Evolutionary conservation across 2,888 invertebrate species (phyloP), one percentile per base, ranked within the genome.

Genomic region (Zhuqinia jingwanae): DNA sequence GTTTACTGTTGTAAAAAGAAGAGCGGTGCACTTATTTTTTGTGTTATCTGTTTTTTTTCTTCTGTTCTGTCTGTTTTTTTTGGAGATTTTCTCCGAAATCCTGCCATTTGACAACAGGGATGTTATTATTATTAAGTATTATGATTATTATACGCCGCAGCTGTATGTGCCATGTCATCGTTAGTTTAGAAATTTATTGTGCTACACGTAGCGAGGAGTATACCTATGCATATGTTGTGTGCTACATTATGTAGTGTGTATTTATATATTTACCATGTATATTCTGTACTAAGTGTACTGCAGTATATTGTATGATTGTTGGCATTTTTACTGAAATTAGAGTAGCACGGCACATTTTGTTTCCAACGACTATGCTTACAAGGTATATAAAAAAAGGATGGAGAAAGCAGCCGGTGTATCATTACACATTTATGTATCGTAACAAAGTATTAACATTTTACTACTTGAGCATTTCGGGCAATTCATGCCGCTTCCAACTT

Each of bases 401-500:
- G 17, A 17, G 17, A 17, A 17, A 53, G 17, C 53, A 17, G 36
- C 3, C 36, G 36, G 53, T n/a, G n/a, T 53, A 53, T n/a, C n/a
- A 17, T 53, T 53, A 17, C 53, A 53, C 17, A 17, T 53, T 53
- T 6, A 53, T 17, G 53, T 53, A 8, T n/a, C 1, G 8, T 58
- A 17, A 65, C 65, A 36, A n/a, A 65, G 36, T 17, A 36, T 68
- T 68, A 42, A 42, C 45, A 45, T 45, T 68, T 42, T 68, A 42
- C 45, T 20, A 68, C 68, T 60, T 45, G 2, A 20, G 11, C 10
- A 45, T 68, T 68, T 6, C 68, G 20, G 1, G 45, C 13, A 68
- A 22, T 68, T 68, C 11, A 20, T 25, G 42, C 30, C 15, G 3
- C 53, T 53, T n/a, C n/a, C n/a, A n/a, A n/a, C n/a, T n/a, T n/a